Evolutionary conservation across 2,888 invertebrate species (phyloP), one percentile per base, ranked within the genome.

Genomic region (Cistogaster globosa): DNA sequence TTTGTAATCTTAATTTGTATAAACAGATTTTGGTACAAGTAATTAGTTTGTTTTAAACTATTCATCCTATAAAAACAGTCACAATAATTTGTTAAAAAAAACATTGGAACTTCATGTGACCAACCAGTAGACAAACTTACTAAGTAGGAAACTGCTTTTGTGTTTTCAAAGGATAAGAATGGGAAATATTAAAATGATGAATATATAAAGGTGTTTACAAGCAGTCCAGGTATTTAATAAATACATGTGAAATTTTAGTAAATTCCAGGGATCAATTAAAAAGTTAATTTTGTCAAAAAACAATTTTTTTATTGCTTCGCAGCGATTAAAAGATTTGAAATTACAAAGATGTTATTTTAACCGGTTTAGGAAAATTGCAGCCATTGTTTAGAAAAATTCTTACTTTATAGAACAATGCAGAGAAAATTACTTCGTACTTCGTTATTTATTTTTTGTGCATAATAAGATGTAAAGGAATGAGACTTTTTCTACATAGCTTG

Each of bases 11-110:
- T 57, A 62, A 42, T 81, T 76, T 77, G 72, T 77, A 51, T 63
- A 84, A 77, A 77, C 76, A 84, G 84, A 79, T 81, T 84, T 77
- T 53, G 48, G 45, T 60, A 9, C 20, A 53, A 45, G 60, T 68
- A 81, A 85, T 85, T 83, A 79, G 65, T 75, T 75, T 75, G 78
- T 60, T 53, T 68, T 55, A 62, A 75, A 63, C 69, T 65, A 38
- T 57, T 72, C 65, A 72, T 67, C 80, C 84, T 80, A 62, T 60
- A 45, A 80, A 84, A 84, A 77, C 74, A 74, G 26, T 14, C 45
- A 16, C 7, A 67, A 68, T 53, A 58, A 62, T 84, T 77, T 77
- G 62, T 84, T 77, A 32, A 9, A 81, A n/a, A 81, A 67, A 84
- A 81, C 67, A 80, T 58, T 58, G 36, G 12, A 69, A 65, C 20